Evolutionary conservation across 2,888 invertebrate genomes (phyloP), one percentile per base, ranked within the genome.

Genomic region (Cantharis rufa): DNA sequence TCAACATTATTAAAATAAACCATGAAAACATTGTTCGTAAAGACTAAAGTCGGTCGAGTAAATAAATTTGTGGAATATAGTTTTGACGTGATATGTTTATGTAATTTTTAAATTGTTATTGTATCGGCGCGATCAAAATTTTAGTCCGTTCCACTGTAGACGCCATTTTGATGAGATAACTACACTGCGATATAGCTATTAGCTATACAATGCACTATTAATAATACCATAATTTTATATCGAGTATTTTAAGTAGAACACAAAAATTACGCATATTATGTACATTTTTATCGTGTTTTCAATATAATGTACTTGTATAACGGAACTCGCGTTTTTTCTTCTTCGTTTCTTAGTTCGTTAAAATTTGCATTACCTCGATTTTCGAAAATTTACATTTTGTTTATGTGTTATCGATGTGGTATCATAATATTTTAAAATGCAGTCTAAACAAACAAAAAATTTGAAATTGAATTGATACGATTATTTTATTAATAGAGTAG

Each of bases 21-120:
- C 84, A 82, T 82, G 69, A 80, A 82, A 80, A 80, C 82, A 80
- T 80, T 81, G 82, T 82, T 80, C 80, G 77, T 81, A 82, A 75
- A 83, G 81, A 77, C 81, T 77, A 82, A 79, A 81, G 79, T 79
- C 78, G 80, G 76, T 77, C 77, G 80, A 79, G 80, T 80, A 82
- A 80, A 83, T 82, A 80, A 79, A 79, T 79, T 79, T 78, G 74
- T 70, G 81, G 83, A 83, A 81, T 74, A 61, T 71, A 82, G 80
- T 83, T 81, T 82, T 79, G 82, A 81, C 81, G 76, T 75, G 68
- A 63, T 75, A 15, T 18, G 16, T 68, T 62, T 63, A 74, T 62
- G 71, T 70, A 73, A 61, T 77, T 73, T 64, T 73, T 66, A 69
- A 61, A 66, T 70, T 69, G 63, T 32, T 27, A 71, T 63, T 71